Base-by-base conservation (phyloP, 1,140 invertebrate species). In the Neodiprion fabricii region DNA sequence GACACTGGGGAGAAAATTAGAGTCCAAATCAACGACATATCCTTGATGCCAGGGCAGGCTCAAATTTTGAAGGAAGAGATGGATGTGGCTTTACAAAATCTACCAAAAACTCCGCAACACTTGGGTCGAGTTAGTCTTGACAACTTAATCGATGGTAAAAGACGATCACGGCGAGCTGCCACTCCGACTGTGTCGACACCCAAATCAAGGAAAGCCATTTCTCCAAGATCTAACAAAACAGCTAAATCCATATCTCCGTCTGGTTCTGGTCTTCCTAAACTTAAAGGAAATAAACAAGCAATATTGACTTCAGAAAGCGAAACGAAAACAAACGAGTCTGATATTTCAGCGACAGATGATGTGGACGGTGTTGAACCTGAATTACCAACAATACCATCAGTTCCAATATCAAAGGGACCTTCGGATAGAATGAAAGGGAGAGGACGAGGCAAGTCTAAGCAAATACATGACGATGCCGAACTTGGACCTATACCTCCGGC, bases 401-500 rank as follows among this genome's bases (percentile, higher is more conserved):
- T 80, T 14, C 77, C 77, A 49, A 14, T 71, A 7, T 49, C 73
- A 0, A 85, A 85, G 77, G 81, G 78, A 47, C 80, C 77, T 21
- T 76, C 74, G 17, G 80, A 40, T 77, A 81, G 75, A 66, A 76
- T 84, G 1, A 86, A 87, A 48, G 79, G 82, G 17, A 85, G 83
- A 47, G 66, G 71, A 5, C 76, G 80, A 12, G 78, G 69, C 50
- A 81, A 78, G 67, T 85, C 82, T 23, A 79, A 80, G 61, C 21
- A 21, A 0, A 83, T 84, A 0, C 89, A 90, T 40, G 85, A 84
- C 9, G 86, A 89, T 66, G 81, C 84, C 0, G 77, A 76, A 1
- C 77, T 92, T 0, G 91, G 91, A 0, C 91, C 91, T 0, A 90
- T 92, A 50, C 91, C 90, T 0, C 72, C 67, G 7, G 40, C 74